Evolutionary conservation across 2,797 vertebrate genomes (phyloP).

Genomic region (Merluccius polli): DNA sequence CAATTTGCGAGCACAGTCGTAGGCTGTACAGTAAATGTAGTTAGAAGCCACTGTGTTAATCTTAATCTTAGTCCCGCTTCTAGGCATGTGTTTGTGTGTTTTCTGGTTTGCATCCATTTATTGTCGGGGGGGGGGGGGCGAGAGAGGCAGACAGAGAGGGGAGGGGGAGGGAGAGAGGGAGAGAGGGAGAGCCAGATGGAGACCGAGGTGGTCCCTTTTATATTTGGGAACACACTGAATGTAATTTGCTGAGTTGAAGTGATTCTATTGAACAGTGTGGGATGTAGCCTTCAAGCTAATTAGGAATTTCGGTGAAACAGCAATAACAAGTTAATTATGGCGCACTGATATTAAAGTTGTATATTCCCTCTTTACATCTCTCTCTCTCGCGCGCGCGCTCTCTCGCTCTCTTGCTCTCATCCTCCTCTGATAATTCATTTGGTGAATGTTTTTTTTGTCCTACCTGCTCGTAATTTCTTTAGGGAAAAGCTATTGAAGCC

Average conservation of each 20-base stretch:
- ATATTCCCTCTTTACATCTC: conserved; percentile 41
- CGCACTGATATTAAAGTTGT: conserved; percentile 58
- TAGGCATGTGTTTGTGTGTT: not conserved
- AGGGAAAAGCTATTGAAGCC: conserved; percentile 29
- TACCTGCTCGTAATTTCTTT: not conserved
- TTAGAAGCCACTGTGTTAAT: not conserved
- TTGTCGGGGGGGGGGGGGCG: not conserved
- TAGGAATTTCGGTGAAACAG: conserved; percentile 64
- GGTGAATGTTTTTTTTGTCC: not conserved
- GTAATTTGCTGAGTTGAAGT: conserved; percentile 59
- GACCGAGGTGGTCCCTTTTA: conserved; percentile 22
- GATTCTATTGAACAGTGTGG: conserved; percentile 51
- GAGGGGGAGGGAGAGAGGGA: no score
- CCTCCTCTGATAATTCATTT: not conserved
- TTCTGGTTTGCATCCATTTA: not conserved
- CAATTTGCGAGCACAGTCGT: conserved; percentile 58
- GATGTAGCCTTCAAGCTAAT: conserved; percentile 64
- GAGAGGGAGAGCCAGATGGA: conserved; percentile 7
- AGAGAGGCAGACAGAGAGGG: not conserved
- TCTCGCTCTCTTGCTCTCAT: not conserved
- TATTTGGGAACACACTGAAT: conserved; percentile 55
- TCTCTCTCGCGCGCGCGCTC: conserved; percentile 20
- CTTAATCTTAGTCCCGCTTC: not conserved
- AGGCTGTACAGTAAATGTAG: no score
- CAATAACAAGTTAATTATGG: conserved; percentile 70